Evolutionary conservation across 2,797 vertebrate genomes (phyloP), one percentile per base, ranked within the genome.

Genomic region (Acipenser transmontanus): DNA sequence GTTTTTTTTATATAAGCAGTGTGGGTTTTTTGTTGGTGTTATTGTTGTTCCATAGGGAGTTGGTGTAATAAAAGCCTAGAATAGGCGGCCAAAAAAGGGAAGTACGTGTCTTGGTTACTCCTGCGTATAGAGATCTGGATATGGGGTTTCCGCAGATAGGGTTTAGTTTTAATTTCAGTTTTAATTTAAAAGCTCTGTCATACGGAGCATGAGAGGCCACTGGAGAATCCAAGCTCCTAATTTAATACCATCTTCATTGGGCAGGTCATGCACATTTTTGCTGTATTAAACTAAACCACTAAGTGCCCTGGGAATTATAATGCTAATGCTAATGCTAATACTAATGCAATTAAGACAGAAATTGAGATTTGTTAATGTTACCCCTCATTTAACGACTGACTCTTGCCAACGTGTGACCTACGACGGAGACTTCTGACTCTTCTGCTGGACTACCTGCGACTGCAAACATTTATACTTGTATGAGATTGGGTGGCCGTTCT

Each of bases 211-310:
- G 34, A 34, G 34, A 34, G 34, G 34, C 2, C 34, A 34, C 34
- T 34, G 34, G 34, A 34, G 34, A 34, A 34, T 34, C 3, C 34
- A 34, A 34, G 4, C 34, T 3, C 34, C 34, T 64, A 11, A 14
- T 64, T 49, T 12, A 13, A 8, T 57, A n/a, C 54, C 54, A 57
- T n/a, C 12, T 11, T 57, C 54, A 5, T 3, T 11, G 6, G 60
- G 61, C 60, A 48, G 14, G 14, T 49, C n/a, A 47, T 66, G 56
- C 50, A 50, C 69, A 70, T 51, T 70, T 70, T 34, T 34, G 34
- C 34, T 66, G 60, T 66, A 59, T 66, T 66, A 20, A 17, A 60
- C 66, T 59, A 70, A 70, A 70, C 69, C 69, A 70, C 69, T 70
- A 70, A 70, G 63, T 51, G 59, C 64, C 52, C 61, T 66, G 61